Evolutionary conservation across 2,113 vertebrate species (phyloP), one percentile per base, ranked within the genome.

Genomic region (Halcyon malimbica): DNA sequence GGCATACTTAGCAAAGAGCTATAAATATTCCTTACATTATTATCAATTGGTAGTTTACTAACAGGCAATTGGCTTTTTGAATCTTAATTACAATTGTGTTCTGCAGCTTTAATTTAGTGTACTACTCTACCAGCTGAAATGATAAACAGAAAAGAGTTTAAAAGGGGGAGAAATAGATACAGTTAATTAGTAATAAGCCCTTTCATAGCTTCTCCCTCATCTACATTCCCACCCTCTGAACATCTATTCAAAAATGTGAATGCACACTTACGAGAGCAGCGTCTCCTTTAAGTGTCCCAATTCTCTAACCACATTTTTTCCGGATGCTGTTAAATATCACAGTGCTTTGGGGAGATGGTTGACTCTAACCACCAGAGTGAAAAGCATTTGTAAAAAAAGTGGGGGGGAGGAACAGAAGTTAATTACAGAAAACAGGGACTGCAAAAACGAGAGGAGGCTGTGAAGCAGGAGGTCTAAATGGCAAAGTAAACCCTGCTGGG

Each of bases 11-110:
- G 79, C 56, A 97, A 97, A 97, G 74, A 95, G 81, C 76, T 96
- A 90, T 97, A 98, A 97, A 98, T 97, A 97, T 96, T 79, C 89
- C 85, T 97, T 95, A 92, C 64, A 77, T 96, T 97, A 95, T 97
- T 97, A 98, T 97, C 96, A 92, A 90, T 94, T 93, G 92, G 91
- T 97, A 95, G 95, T 96, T 98, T 97, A 95, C 96, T 95, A 97
- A 97, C 94, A 93, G 94, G 93, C 93, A 98, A 95, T 95, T 80
- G 94, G 96, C 94, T 97, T 98, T 98, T 94, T 94, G 96, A 98
- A 90, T 96, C 96, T 97, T 97, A 98, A 98, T 97, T 97, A 97
- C 97, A 98, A 97, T 97, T 96, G 96, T 96, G 93, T 97, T 98
- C 93, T 90, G 91, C 88, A 96, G 95, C 80, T 93, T 96, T 97